Percentiles rank a stretch among this genome's conserved stretches.
These are phyloP conservation scores for Lithobates sylvaticus DNA, from an alignment of 2,797 vertebrate species.

Conservation along the genomic window DNA sequence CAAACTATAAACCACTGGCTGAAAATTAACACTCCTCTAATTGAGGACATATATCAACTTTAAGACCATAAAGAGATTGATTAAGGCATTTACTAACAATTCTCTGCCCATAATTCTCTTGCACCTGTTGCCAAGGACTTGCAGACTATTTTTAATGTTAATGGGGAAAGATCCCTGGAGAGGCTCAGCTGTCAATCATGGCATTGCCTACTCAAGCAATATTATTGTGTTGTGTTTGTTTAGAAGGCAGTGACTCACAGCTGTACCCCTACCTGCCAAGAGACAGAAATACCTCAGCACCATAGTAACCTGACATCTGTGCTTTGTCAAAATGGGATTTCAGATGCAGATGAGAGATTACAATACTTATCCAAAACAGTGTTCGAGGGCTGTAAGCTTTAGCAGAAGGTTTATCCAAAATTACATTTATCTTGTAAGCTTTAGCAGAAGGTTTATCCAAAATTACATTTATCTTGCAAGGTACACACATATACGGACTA, in stretches of 20 bases:
- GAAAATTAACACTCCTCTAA: constrained; percentile 26
- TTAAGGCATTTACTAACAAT: constrained; percentile 1
- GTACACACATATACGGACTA: background rate
- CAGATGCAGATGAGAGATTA: background rate
- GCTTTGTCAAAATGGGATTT: constrained; percentile 22
- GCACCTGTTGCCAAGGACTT: constrained; percentile 11
- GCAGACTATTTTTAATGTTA: constrained; percentile 25
- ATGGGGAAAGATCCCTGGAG: constrained; percentile 5
- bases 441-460: background rate
- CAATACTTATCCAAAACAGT: background rate
- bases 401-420: background rate
- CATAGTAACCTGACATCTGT: constrained; percentile 35
- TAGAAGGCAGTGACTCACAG: constrained; percentile 40
- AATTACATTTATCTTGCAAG: background rate
- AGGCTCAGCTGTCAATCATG: constrained; percentile 15
- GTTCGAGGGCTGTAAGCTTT: background rate
- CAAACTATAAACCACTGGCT: constrained; percentile 26
- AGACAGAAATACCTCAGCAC: constrained; percentile 27
- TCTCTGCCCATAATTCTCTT: background rate
- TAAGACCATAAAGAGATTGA: constrained; percentile 15
- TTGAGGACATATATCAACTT: constrained; percentile 19
- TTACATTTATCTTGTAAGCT: background rate
- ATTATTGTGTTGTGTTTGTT: constrained; percentile 34
- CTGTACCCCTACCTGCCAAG: constrained; percentile 17
- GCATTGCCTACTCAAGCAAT: background rate